Percentiles rank a stretch among this genome's conserved stretches.
Evolutionary conservation across 1,140 invertebrate species (phyloP).

Genomic region (Bombyx mori): DNA sequence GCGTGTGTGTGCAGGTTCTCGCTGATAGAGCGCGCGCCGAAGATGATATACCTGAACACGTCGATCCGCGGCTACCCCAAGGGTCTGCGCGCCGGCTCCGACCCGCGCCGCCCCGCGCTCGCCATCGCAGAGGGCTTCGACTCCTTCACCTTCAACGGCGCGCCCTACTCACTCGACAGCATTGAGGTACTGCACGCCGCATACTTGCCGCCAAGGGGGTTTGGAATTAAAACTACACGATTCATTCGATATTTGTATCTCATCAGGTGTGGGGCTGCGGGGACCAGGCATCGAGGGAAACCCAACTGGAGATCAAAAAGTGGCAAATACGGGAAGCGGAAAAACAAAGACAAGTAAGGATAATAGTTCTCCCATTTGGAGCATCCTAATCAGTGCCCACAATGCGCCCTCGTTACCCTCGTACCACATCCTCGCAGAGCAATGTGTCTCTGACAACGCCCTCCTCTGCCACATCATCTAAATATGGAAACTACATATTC

Average conservation of each 20-base stretch:
- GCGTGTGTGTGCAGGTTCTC: conserved; percentile 71
- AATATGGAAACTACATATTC: background rate
- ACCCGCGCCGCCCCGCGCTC: conserved; percentile 82
- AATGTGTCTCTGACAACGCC: background rate
- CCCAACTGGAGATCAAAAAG: conserved; percentile 89
- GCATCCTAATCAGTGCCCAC: background rate
- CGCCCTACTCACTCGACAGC: conserved; percentile 68
- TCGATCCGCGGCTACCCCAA: conserved; percentile 71
- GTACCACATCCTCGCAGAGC: too few relatives aligned
- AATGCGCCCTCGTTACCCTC: background rate
- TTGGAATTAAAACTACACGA: background rate
- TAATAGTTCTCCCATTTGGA: background rate
- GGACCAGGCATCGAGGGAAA: conserved; percentile 80
- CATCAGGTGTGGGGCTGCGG: conserved; percentile 88
- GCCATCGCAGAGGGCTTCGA: conserved; percentile 82
- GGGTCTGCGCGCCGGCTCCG: conserved; percentile 80
- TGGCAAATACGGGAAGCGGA: conserved; percentile 92
- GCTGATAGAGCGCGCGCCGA: conserved; percentile 78
- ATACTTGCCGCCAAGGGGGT: background rate
- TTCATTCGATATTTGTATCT: background rate
- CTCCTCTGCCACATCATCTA: background rate
- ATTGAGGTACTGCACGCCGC: conserved; percentile 25
- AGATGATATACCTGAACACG: conserved; percentile 88
- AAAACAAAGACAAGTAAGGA: conserved; percentile 73
- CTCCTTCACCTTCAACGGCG: conserved; percentile 74